Evolutionary conservation across 2,888 invertebrate species (phyloP), one percentile per base, ranked within the genome.

Genomic region (Oconnorella tubifera): DNA sequence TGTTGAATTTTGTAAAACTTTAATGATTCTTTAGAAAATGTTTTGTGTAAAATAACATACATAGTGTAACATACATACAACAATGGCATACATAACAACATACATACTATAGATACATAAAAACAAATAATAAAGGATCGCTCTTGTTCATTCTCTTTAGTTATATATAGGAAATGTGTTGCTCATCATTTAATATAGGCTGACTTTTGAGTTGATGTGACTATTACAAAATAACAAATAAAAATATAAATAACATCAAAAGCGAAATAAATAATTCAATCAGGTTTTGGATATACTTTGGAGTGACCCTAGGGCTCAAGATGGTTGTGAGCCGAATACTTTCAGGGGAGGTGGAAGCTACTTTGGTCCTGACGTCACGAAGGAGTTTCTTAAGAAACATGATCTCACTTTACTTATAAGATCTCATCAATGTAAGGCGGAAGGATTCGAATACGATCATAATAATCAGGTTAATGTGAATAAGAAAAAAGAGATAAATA

Each of bases 251-350:
- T 23, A 23, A 10, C 14, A 53, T 53, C 25, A 6, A 10, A 23
- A 23, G 10, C 14, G 14, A 48, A 14, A 14, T 48, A 14, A 19
- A 48, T 48, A 48, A 6, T 56, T 1, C 25, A 3, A 56, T 76
- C n/a, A 92, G 91, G 88, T 95, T n/a, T 89, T 94, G 77, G 95
- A 95, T 80, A 87, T 94, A 40, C 85, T 95, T 72, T 95, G 95
- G 95, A 92, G 92, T 74, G 95, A 95, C 83, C 95, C 95, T 0
- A 90, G 80, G 66, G 56, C 70, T 2, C 71, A 73, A n/a, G 59
- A 63, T 14, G 83, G 83, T 0, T 79, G 79, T 59, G 67, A 69
- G 6, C 75, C 78, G 3, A 82, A 82, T 77, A 88, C 88, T 4
- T 85, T 92, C 65, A 86, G 93, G 23, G 95, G 95, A 0, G 95